These are phyloP conservation scores for Bubalus kerabau DNA, from an alignment of 2,113 vertebrate species.

Conservation along the genomic window DNA sequence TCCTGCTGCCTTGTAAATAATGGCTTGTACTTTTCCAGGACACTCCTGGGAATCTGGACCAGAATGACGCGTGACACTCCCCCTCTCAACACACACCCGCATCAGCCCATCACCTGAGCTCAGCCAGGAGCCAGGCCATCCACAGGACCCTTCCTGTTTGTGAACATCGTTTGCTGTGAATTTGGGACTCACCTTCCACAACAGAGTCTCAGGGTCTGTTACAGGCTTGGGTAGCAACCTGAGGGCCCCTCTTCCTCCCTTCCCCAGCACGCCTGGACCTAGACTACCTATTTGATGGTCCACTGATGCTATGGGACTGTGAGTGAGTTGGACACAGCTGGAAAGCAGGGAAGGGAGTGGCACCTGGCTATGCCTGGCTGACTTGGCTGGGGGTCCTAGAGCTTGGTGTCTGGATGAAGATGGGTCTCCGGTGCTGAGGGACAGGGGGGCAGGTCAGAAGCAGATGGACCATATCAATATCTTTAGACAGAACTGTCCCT, in stretches of 20 bases:
- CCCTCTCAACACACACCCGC: rapidly evolving
- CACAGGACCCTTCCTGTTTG: neutral
- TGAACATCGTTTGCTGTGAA: neutral
- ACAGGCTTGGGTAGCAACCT: neutral
- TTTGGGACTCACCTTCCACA: neutral
- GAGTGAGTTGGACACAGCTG: neutral
- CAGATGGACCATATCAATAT: rapidly evolving
- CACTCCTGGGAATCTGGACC: neutral
- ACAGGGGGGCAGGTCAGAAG: too few relatives aligned
- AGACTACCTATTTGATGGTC: neutral
- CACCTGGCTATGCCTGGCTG: rapidly evolving
- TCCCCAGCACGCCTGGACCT: too few relatives aligned
- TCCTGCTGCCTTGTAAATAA: neutral
- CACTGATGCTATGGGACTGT: rapidly evolving
- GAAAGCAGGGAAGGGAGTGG: neutral
- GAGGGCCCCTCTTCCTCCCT: neutral
- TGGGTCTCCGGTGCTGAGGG: neutral
- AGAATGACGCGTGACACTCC: neutral
- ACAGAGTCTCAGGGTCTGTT: neutral
- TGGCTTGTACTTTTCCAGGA: neutral
- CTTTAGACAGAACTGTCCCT: neutral
- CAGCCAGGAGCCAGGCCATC: neutral
- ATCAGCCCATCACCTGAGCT: neutral
- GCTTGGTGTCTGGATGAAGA: neutral
- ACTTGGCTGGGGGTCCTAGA: neutral